Conservation (phyloP, 2,888 invertebrate genomes). For the Chymomyza caudatula region DNA sequence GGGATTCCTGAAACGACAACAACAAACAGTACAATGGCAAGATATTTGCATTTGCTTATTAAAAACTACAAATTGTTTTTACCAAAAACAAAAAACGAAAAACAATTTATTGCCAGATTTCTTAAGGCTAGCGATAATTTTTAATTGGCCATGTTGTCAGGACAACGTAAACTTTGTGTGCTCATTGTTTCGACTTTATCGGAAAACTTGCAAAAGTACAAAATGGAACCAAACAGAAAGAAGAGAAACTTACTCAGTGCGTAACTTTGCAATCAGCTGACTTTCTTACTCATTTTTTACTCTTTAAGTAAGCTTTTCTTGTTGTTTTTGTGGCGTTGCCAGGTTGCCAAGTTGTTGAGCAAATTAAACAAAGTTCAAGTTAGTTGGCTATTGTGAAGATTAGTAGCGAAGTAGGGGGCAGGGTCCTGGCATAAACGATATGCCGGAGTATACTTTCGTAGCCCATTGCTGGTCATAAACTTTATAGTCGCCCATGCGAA, state of each 20-base stretch:
- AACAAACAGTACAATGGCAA: constrained; percentile 26
- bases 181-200: not conserved
- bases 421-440: too few species aligned
- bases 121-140: constrained; percentile 6
- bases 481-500: constrained; percentile 35
- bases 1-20: not conserved
- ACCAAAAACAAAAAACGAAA: not conserved
- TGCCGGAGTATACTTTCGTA: not conserved
- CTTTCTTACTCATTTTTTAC: not conserved
- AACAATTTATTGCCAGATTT: not conserved
- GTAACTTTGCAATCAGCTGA: not conserved
- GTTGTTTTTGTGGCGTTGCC: not conserved
- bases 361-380: constrained; percentile 35
- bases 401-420: too few species aligned
- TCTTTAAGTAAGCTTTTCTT: not conserved
- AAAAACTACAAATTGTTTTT: constrained; percentile 13
- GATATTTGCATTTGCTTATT: constrained; percentile 37
- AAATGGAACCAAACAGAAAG: too few species aligned
- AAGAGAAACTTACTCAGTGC: not conserved
- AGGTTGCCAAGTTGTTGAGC: constrained; percentile 14
- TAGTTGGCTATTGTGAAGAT: too few species aligned
- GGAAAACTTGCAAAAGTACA: not conserved
- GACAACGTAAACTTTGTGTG: not conserved
- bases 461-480: constrained; percentile 27
- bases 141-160: constrained; percentile 28